Evolutionary conservation across 2,797 vertebrate species (phyloP).

Genomic region (Poecilia wingei): DNA sequence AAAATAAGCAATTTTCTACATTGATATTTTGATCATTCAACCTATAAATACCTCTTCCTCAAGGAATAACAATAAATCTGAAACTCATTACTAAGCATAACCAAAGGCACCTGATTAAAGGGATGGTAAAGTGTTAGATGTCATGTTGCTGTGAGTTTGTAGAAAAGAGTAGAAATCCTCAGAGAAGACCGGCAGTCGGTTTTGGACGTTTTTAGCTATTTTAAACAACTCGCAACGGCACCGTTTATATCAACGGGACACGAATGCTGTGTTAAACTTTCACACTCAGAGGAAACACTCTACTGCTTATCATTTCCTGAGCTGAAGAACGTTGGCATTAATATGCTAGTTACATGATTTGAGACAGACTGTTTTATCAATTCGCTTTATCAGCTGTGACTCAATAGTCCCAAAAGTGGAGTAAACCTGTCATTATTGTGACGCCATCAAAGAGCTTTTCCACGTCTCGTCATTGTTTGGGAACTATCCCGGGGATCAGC

Average conservation of each 20-base stretch:
- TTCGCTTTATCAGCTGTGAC: background rate
- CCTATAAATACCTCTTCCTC: background rate
- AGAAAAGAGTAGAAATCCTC: background rate
- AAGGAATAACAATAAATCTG: background rate
- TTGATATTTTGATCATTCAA: background rate
- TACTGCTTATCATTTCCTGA: background rate
- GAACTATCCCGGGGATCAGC: background rate
- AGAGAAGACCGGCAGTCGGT: background rate
- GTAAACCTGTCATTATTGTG: background rate
- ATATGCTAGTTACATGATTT: background rate
- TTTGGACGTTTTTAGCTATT: background rate
- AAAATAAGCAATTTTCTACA: background rate
- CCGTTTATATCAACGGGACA: background rate
- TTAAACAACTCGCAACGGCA: background rate
- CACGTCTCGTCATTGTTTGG: background rate
- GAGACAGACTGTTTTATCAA: background rate
- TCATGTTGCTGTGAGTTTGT: background rate
- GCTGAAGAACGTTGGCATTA: background rate
- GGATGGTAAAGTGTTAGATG: background rate
- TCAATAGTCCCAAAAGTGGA: background rate
- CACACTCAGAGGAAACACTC: background rate
- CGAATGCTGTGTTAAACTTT: background rate
- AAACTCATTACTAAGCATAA: background rate
- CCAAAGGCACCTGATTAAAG: background rate
- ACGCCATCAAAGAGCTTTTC: background rate